phyloP scores from a whole-genome alignment of 2,797 vertebrate genomes.

The Syndactyla subalaris region DNA sequence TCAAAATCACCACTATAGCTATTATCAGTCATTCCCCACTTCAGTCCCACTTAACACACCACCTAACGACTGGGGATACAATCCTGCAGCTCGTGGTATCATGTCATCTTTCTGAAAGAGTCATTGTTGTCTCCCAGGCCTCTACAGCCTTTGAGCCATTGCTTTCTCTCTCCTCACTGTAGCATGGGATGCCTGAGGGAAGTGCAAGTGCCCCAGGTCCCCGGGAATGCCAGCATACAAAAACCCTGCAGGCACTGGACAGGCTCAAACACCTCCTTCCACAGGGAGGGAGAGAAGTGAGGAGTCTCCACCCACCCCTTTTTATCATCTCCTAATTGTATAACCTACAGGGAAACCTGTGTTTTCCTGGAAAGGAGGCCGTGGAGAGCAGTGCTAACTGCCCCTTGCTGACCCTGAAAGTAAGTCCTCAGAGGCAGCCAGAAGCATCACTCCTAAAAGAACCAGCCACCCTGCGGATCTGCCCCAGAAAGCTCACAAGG shows the following conservation, averaged over 20 bases:
- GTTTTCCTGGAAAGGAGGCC: not conserved
- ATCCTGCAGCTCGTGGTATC: not conserved
- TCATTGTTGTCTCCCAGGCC: not conserved
- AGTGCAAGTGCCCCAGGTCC: not conserved
- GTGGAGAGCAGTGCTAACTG: not conserved
- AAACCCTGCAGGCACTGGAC: not conserved
- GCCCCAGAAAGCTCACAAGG: not conserved
- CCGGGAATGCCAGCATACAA: fast-evolving
- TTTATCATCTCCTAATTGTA: not conserved
- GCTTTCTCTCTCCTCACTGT: not conserved
- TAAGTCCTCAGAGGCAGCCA: not conserved
- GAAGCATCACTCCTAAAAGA: not conserved
- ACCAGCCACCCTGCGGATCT: not conserved
- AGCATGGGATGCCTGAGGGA: fast-evolving
- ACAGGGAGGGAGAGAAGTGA: not conserved
- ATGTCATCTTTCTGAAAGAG: fast-evolving
- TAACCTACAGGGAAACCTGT: not conserved
- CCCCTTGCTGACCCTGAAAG: not conserved
- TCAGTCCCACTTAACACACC: not conserved
- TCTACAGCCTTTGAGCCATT: not conserved
- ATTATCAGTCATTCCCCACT: not conserved
- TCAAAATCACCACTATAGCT: not conserved
- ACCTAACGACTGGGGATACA: fast-evolving
- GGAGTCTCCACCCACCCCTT: not conserved
- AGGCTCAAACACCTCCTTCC: not conserved